A percentile compares a stretch with the other conserved stretches of the same genome.
Evolutionary conservation across 2,113 vertebrate species (phyloP).

Genomic region (Oenanthe oenanthe): DNA sequence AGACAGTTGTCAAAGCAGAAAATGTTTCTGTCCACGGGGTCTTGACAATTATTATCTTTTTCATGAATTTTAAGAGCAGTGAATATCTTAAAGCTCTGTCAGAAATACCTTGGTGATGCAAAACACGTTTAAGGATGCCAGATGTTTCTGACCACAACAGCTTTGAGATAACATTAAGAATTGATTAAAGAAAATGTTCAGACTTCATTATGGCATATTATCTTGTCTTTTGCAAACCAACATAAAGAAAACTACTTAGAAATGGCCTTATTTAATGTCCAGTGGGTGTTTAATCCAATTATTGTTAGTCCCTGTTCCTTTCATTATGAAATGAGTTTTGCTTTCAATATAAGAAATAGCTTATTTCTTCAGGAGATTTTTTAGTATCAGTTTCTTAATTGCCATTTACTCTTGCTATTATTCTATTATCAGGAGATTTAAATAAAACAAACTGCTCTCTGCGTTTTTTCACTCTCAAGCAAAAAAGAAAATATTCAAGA

Average conservation of each 20-base stretch:
- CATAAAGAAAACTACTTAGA: neutral
- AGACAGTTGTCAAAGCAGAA: conserved; percentile 63
- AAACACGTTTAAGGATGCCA: neutral
- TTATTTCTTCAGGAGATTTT: neutral
- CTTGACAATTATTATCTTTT: conserved; percentile 31
- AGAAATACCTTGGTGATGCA: neutral
- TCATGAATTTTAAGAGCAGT: conserved; percentile 30
- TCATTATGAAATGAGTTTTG: neutral
- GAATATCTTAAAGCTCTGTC: neutral
- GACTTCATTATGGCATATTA: neutral
- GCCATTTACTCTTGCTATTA: neutral
- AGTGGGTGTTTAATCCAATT: conserved; percentile 8
- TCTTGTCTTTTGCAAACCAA: neutral
- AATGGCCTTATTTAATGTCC: neutral
- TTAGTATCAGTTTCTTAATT: conserved; percentile 13
- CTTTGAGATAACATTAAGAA: neutral
- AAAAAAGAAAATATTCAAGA: conserved; percentile 11
- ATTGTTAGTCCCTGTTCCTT: neutral
- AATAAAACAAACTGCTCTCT: neutral
- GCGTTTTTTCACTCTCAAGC: neutral
- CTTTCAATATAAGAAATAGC: neutral
- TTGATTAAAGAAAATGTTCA: neutral
- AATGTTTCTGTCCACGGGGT: conserved; percentile 29
- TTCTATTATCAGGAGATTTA: neutral
- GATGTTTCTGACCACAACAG: neutral